phyloP scores from a whole-genome alignment of 2,113 vertebrate species.

The Lophochroa leadbeateri region DNA sequence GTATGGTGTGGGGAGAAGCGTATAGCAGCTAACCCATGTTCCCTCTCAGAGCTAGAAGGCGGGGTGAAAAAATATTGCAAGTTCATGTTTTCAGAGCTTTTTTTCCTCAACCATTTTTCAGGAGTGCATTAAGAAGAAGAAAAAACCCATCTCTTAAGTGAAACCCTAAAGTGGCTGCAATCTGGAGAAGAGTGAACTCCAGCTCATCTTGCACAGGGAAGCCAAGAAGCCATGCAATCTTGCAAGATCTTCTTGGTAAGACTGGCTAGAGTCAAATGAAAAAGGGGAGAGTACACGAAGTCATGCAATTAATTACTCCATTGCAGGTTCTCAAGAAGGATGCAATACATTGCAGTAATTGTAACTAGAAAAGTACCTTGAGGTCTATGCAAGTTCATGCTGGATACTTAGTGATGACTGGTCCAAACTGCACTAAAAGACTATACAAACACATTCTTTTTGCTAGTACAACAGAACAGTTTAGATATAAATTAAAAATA shows the following conservation, averaged over 20 bases:
- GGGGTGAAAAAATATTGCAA: not conserved
- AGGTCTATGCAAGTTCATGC: not conserved
- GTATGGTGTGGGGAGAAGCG: not conserved
- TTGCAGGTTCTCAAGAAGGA: not conserved
- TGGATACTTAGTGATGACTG: not conserved
- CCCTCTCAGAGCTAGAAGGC: not conserved
- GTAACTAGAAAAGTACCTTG: not conserved
- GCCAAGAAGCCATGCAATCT: not conserved
- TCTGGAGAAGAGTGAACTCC: not conserved
- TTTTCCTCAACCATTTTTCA: not conserved
- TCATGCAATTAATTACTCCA: not conserved
- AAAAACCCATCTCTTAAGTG: not conserved
- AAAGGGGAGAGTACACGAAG: not conserved
- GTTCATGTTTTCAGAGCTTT: not conserved
- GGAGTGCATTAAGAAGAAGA: not conserved
- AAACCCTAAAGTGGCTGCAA: not conserved
- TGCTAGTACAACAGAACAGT: slow-evolving; percentile 22
- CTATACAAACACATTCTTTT: not conserved
- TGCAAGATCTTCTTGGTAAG: not conserved
- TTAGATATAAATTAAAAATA: slow-evolving; percentile 47
- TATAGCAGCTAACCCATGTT: not conserved
- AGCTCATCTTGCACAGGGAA: not conserved
- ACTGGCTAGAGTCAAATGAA: not conserved
- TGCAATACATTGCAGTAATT: not conserved
- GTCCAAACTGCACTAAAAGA: not conserved